Percentiles rank a stretch among this genome's conserved stretches.
Conservation (phyloP, 2,888 invertebrate genomes). For the Drosophila colorata region DNA sequence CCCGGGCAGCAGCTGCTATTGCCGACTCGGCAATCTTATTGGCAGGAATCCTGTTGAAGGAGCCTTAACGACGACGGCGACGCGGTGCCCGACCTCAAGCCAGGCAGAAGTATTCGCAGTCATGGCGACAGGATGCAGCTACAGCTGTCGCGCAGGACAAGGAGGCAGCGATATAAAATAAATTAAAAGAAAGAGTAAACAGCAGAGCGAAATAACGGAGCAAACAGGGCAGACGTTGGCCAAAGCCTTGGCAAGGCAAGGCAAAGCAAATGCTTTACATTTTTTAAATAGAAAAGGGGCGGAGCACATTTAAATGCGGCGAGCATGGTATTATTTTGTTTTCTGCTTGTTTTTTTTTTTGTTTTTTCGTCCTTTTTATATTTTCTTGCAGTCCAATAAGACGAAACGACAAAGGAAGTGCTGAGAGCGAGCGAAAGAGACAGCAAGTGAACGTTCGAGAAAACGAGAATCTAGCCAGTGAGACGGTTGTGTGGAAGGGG, state of each 20-base stretch:
- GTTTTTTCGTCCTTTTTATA: conserved; percentile 32
- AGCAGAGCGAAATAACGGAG: conserved; percentile 51
- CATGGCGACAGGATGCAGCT: conserved; percentile 36
- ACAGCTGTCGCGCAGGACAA: conserved; percentile 44
- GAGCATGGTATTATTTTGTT: conserved; percentile 38
- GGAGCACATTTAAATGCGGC: conserved; percentile 82
- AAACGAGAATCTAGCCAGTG: conserved; percentile 41
- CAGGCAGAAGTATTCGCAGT: conserved; percentile 50
- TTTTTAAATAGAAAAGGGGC: conserved; percentile 82
- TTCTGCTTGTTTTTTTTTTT: conserved; percentile 15
- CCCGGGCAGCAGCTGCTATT: conserved; percentile 24
- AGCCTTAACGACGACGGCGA: conserved; percentile 38
- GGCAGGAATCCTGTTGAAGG: conserved; percentile 63
- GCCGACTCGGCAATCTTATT: conserved; percentile 67
- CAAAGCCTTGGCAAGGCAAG: conserved; percentile 3
- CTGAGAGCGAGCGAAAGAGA: conserved; percentile 42
- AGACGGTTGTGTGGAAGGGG: not conserved
- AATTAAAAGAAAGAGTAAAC: conserved; percentile 76
- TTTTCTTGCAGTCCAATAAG: conserved; percentile 77
- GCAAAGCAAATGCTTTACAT: conserved; percentile 69
- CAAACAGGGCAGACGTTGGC: conserved; percentile 15
- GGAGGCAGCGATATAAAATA: conserved; percentile 73
- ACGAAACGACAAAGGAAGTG: conserved; percentile 63
- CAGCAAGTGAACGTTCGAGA: conserved; percentile 40
- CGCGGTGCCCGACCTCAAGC: conserved; percentile 67